A percentile compares a stretch with the other conserved stretches of the same genome.
These are phyloP conservation scores for Drosophila santomea DNA, from an alignment of 1,140 invertebrate species.

Conservation along the genomic window DNA sequence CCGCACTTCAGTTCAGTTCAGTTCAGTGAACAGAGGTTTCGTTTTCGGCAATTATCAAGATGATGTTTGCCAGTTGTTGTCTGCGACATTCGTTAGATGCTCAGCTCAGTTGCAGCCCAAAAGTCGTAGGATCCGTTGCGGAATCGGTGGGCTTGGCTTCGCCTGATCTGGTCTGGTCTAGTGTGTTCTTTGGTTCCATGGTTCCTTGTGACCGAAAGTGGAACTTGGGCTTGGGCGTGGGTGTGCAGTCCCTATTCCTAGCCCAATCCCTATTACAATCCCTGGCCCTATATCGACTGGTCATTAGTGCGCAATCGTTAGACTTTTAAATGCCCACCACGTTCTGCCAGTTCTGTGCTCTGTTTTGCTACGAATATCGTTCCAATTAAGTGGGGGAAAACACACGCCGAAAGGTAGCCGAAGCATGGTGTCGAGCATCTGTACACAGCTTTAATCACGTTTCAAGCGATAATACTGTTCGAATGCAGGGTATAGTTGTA, in stretches of 20 bases:
- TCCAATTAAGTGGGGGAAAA: slow-evolving; percentile 70
- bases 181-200: not conserved
- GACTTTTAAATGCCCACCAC: slow-evolving; percentile 77
- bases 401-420: slow-evolving; percentile 18
- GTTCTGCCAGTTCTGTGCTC: slow-evolving; percentile 34
- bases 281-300: slow-evolving; percentile 66
- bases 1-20: slow-evolving; percentile 14
- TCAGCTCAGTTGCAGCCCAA: slow-evolving; percentile 15
- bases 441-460: slow-evolving; percentile 66
- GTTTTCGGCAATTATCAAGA: slow-evolving; percentile 80
- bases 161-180: not conserved
- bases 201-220: slow-evolving; percentile 7
- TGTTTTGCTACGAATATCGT: slow-evolving; percentile 62
- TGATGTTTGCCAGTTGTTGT: slow-evolving; percentile 70
- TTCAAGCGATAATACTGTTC: slow-evolving; percentile 34
- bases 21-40: slow-evolving; percentile 58
- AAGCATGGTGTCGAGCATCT: slow-evolving; percentile 31
- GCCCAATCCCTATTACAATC: slow-evolving; percentile 24
- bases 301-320: slow-evolving; percentile 80
- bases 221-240: slow-evolving; percentile 36
- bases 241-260: slow-evolving; percentile 17
- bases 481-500: not conserved
- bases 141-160: slow-evolving; percentile 10
- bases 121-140: slow-evolving; percentile 41
- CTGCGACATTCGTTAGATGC: slow-evolving; percentile 75